Percentiles rank a stretch among this genome's conserved stretches.
These are phyloP conservation scores for Scolopax mira DNA, from an alignment of 2,113 vertebrate genomes.

Conservation along the genomic window DNA sequence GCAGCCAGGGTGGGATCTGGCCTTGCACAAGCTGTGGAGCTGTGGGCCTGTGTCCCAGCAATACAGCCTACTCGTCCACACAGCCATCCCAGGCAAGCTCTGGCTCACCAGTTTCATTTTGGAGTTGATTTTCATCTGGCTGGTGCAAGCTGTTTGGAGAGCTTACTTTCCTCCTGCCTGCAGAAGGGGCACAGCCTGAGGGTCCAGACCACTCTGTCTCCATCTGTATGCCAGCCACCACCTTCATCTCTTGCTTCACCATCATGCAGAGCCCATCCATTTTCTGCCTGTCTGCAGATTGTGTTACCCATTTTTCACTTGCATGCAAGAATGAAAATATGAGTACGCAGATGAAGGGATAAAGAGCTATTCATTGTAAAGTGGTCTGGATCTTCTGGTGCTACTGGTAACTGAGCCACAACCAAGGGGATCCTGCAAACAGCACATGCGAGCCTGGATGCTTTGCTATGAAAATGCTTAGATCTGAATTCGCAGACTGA, in stretches of 20 bases:
- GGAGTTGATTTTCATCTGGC: neutral
- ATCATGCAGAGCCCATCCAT: neutral
- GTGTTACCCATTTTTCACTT: neutral
- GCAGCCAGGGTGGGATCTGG: neutral
- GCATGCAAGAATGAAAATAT: neutral
- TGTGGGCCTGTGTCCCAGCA: neutral
- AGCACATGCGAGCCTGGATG: neutral
- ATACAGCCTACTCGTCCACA: neutral
- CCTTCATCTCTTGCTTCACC: neutral
- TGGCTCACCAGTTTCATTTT: neutral
- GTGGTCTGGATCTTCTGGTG: neutral
- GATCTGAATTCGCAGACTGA: neutral
- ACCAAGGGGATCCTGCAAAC: neutral
- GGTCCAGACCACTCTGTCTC: neutral
- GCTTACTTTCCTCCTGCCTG: neutral
- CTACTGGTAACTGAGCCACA: neutral
- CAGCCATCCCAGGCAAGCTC: neutral
- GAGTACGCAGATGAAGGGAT: neutral
- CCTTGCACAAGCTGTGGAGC: neutral
- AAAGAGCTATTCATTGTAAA: neutral
- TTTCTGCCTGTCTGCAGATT: neutral
- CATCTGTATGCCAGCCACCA: neutral
- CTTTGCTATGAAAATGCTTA: neutral
- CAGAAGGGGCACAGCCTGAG: neutral
- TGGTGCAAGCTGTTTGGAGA: neutral